Evolutionary conservation across 2,888 invertebrate genomes (phyloP).

Genomic region (Toxonevra muliebris): DNA sequence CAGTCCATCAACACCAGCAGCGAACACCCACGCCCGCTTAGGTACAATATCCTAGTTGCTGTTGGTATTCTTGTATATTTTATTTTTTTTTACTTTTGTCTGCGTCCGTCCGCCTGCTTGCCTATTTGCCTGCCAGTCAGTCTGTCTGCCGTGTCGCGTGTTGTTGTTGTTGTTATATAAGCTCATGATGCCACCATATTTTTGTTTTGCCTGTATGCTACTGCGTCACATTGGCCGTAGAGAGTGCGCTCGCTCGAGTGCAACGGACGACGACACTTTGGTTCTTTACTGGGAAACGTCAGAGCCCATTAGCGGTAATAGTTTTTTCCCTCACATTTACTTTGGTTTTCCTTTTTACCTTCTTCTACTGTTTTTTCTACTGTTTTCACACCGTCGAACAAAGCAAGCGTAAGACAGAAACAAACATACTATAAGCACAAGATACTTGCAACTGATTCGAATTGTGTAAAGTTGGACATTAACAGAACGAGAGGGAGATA

Average conservation of each 20-base stretch:
- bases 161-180: no score
- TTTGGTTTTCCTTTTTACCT: not conserved
- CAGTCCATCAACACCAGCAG: no score
- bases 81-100: no score
- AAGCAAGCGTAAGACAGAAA: conserved; percentile 1
- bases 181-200: no score
- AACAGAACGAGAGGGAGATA: not conserved
- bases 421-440: not conserved
- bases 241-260: conserved; percentile 13
- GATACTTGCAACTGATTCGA: not conserved
- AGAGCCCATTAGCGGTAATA: conserved; percentile 33
- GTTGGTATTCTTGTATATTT: no score
- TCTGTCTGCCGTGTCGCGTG: no score
- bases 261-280: conserved; percentile 5
- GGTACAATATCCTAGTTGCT: no score
- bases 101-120: no score
- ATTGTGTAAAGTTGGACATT: not conserved
- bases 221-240: not conserved
- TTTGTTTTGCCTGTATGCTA: no score
- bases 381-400: not conserved
- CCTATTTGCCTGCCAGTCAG: no score
- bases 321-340: conserved; percentile 8
- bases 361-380: not conserved
- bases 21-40: no score
- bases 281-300: conserved; percentile 11